Evolutionary conservation across 2,888 invertebrate species (phyloP).

Genomic region (Alsophila aescularia): DNA sequence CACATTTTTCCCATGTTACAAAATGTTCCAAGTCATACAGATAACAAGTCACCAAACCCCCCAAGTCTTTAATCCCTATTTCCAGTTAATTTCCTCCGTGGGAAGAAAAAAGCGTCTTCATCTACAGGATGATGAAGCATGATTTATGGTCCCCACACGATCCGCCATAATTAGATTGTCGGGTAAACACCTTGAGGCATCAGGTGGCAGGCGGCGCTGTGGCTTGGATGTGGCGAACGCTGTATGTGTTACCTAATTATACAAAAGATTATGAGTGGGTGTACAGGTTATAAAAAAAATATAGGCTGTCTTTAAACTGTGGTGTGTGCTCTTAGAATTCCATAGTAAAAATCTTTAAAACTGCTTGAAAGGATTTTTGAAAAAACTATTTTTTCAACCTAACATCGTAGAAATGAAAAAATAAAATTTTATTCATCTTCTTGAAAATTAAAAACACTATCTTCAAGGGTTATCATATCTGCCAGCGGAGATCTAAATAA

Average conservation of each 20-base stretch:
- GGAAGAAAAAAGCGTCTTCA: conserved; percentile 32
- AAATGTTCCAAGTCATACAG: not conserved
- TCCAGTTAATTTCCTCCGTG: conserved; percentile 33
- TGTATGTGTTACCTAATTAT: conserved; percentile 28
- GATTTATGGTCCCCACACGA: conserved; percentile 61
- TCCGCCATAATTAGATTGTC: conserved; percentile 57
- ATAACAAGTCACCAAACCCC: conserved; percentile 7
- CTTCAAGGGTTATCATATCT: too few species aligned
- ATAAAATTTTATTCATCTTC: too few species aligned
- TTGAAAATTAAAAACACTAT: too few species aligned
- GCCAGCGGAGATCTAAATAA: too few species aligned
- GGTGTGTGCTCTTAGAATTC: not conserved
- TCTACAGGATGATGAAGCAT: conserved; percentile 62
- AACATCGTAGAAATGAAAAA: too few species aligned
- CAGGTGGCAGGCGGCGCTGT: conserved; percentile 45
- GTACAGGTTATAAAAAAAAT: not conserved
- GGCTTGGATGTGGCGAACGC: not conserved
- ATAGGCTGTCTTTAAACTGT: too few species aligned
- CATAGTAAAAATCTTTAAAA: too few species aligned
- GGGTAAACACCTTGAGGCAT: conserved; percentile 61
- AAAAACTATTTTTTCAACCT: too few species aligned
- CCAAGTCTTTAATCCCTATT: conserved; percentile 13
- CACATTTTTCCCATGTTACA: too few species aligned
- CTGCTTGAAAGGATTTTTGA: too few species aligned
- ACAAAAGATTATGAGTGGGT: conserved; percentile 15